Base-by-base conservation (phyloP, 2,113 vertebrate species). In the Upupa epops region DNA sequence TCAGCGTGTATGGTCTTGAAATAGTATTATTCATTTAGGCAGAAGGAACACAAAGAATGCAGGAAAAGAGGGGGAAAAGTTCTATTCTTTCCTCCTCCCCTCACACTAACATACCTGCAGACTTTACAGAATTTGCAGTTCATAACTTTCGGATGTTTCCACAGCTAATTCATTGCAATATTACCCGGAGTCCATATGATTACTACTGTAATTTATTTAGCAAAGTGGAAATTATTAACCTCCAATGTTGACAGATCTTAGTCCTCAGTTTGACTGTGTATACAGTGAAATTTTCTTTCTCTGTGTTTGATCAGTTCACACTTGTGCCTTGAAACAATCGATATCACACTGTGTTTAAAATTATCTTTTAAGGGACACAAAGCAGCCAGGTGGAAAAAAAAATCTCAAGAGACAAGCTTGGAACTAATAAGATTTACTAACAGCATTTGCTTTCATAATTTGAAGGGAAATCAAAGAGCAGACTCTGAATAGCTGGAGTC, bases 381-480 rank as follows among this genome's bases (percentile, higher is more conserved):
- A 88, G 88, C 94, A 91, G 88, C 85, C 90, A 94, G 93, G 85
- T 95, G 80, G 94, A 91, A 96, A 96, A 89, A 52, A 31, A 91
- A 89, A 29, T 83, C 96, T 96, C 90, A 10, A 65, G 95, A 94
- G 93, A 87, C 81, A 94, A 97, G 95, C 92, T 85, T 79, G 95
- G 96, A 97, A 94, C 96, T 97, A 97, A 97, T 96, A 96, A 95
- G 93, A 94, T 97, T 96, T 97, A 94, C 92, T 97, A 96, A 96
- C 92, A 88, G 93, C 78, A 90, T 93, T 88, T 94, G 76, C 84
- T 94, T 95, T 91, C 8, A 20, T 95, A 96, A 97, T 96, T 95
- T 94, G 77, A 92, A 94, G 72, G 63, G 52, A 95, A 96, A 94
- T 65, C 90, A 86, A 90, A 89, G 79, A 84, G 84, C 73, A 73